Evolutionary conservation across 2,888 invertebrate genomes (phyloP), one percentile per base, ranked within the genome.

Genomic region (Caenorhabditis sp.): DNA sequence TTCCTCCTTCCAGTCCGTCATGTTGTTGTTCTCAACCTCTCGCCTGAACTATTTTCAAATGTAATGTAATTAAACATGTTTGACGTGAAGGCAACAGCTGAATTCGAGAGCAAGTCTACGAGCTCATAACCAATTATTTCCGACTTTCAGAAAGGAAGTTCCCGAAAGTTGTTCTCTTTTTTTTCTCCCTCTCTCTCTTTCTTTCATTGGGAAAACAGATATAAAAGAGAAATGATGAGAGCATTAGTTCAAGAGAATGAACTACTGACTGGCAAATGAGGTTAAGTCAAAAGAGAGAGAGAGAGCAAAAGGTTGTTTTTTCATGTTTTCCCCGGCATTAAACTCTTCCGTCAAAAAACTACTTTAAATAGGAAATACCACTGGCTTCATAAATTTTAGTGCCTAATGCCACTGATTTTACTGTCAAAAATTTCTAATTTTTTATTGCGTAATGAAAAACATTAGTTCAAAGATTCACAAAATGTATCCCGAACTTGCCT

Each of bases 271-370:
- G n/a, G 47, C 6, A 47, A 47, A 47, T 47, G 47, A 47, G 18
- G 18, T 47, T 47, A 47, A 18, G 18, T 20, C 5, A 18, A 18
- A 26, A 44, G 13, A n/a, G 15, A 55, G 40, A 56, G 26, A n/a
- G n/a, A n/a, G 8, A n/a, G 37, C 22, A n/a, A 24, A 15, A 22
- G 56, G 32, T 40, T 32, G 22, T 37, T 60, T 35, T 40, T 60
- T 60, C 40, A 40, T 61, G 61, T 61, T 40, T 60, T 37, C 37
- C 40, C 22, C n/a, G n/a, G n/a, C n/a, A n/a, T n/a, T n/a, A n/a
- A n/a, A n/a, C n/a, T n/a, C n/a, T n/a, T n/a, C n/a, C n/a, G n/a
- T n/a, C n/a, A n/a, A n/a, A n/a, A n/a, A n/a, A n/a, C n/a, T n/a
- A n/a, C n/a, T n/a, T n/a, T n/a, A n/a, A n/a, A n/a, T n/a, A n/a